These are phyloP conservation scores for Cerastis rubricosa DNA, from an alignment of 2,888 invertebrate species.

Conservation along the genomic window DNA sequence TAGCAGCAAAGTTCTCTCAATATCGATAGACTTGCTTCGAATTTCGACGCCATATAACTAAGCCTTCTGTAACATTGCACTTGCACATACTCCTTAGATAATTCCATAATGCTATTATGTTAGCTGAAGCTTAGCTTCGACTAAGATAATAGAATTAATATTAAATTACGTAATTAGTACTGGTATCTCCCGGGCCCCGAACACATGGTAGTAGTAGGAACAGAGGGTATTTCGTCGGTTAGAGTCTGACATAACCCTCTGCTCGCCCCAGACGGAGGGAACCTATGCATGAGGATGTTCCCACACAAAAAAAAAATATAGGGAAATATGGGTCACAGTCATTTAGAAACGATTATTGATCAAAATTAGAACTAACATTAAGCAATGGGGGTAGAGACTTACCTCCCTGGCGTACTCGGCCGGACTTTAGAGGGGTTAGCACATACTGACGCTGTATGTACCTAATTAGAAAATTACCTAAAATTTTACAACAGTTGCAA, in stretches of 20 bases:
- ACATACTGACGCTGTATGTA: no score
- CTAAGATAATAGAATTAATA: constrained; percentile 42
- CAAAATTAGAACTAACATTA: not conserved
- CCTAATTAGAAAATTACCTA: not conserved
- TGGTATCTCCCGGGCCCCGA: no score
- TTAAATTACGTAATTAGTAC: constrained; percentile 28
- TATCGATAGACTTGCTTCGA: not conserved
- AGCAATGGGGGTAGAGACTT: no score
- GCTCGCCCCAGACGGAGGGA: no score
- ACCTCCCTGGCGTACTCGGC: no score
- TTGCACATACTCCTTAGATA: constrained; percentile 14
- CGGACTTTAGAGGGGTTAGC: no score
- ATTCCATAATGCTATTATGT: constrained; percentile 46
- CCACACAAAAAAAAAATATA: no score
- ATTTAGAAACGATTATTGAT: not conserved
- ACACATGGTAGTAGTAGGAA: no score
- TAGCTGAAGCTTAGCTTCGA: constrained; percentile 30
- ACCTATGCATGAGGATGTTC: no score
- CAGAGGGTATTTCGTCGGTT: no score
- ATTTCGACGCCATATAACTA: not conserved
- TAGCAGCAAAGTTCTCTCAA: no score
- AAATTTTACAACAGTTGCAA: not conserved
- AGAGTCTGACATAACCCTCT: no score
- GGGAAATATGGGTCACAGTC: not conserved
- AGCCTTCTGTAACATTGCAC: constrained; percentile 1